Conservation (phyloP, 53 echinoderm and acorn worm species). For the Arbacia lixula region DNA sequence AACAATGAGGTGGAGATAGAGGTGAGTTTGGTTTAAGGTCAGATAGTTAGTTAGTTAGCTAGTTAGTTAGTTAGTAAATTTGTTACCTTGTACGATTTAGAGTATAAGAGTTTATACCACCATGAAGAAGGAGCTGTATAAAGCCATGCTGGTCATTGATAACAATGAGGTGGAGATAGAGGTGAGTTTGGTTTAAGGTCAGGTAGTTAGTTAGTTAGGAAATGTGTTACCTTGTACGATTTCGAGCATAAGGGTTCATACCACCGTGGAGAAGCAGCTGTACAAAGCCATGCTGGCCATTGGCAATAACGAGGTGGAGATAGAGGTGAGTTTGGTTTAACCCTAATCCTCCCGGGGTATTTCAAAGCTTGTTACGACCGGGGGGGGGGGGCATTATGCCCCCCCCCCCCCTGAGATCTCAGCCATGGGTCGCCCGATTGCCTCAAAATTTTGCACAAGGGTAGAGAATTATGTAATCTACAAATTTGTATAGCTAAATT, state of each 20-base stretch:
- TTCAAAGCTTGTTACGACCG: too few species aligned
- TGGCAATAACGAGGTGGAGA: conserved; percentile 82
- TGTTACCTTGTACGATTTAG: conserved; percentile 47
- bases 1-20: conserved; percentile 51
- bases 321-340: conserved; percentile 73
- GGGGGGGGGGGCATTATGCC: too few species aligned
- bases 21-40: conserved; percentile 7
- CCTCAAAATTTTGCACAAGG: too few species aligned
- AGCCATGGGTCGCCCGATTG: too few species aligned
- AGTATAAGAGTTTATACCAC: conserved; percentile 12
- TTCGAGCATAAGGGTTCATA: conserved; percentile 92
- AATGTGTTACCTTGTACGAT: conserved; percentile 85
- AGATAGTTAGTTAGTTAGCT: background rate
- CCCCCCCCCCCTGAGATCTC: too few species aligned
- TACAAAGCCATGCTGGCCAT: conserved; percentile 85
- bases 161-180: conserved; percentile 51
- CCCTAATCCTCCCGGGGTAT: too few species aligned
- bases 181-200: conserved; percentile 7
- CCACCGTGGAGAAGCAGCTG: conserved; percentile 93
- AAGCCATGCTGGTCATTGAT: conserved; percentile 74
- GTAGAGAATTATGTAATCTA: too few species aligned
- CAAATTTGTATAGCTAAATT: too few species aligned
- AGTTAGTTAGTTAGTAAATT: conserved; percentile 72
- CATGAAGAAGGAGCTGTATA: conserved; percentile 86
- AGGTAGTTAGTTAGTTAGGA: background rate